These are phyloP conservation scores for Bubo scandiacus DNA, from an alignment of 2,113 vertebrate genomes.

Conservation along the genomic window DNA sequence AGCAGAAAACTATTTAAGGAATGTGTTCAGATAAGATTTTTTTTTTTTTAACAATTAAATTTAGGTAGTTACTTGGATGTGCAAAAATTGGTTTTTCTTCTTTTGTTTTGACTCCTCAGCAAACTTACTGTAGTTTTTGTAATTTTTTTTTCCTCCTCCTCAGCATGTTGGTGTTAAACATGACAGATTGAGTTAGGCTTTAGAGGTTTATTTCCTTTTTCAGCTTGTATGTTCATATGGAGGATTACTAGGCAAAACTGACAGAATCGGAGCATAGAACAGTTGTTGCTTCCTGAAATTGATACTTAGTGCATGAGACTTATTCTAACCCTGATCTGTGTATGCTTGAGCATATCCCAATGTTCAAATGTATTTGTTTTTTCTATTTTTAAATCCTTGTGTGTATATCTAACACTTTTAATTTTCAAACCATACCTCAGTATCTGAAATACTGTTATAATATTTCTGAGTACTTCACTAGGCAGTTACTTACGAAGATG, in stretches of 20 bases:
- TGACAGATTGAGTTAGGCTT: not conserved
- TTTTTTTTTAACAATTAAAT: not conserved
- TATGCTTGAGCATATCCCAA: not conserved
- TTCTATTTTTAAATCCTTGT: not conserved
- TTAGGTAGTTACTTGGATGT: not conserved
- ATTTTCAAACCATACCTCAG: not conserved
- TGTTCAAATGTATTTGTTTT: not conserved
- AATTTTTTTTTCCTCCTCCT: not conserved
- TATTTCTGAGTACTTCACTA: not conserved
- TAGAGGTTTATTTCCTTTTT: not conserved
- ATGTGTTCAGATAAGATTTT: not conserved
- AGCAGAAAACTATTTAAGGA: not conserved
- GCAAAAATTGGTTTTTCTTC: rapidly evolving
- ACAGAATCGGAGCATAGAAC: not conserved
- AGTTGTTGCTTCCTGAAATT: constrained; percentile 2
- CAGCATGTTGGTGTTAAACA: not conserved
- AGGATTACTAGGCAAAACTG: not conserved
- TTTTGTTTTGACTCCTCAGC: not conserved
- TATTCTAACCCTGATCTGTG: not conserved
- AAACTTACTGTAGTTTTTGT: not conserved
- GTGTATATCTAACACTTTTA: not conserved
- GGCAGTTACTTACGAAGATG: not conserved
- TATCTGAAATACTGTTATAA: not conserved
- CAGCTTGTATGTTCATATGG: not conserved
- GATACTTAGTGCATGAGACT: not conserved